A percentile compares a stretch with the other conserved stretches of the same genome.
phyloP scores from a whole-genome alignment of 2,888 invertebrate species.

The Phengaris arion region DNA sequence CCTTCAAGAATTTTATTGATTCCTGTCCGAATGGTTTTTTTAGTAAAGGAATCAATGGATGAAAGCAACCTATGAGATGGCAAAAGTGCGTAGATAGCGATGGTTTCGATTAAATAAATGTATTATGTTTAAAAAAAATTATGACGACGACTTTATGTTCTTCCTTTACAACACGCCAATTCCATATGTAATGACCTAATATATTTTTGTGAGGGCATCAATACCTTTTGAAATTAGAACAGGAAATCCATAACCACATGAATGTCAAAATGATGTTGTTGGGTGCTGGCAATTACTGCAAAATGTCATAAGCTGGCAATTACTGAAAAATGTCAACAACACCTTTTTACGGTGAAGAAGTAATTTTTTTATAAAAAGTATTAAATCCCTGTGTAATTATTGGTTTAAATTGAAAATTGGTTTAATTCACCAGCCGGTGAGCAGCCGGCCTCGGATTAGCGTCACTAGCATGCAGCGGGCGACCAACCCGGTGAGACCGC shows the following conservation, averaged over 20 bases:
- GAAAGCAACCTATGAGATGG: too few species aligned
- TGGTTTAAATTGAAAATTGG: neutral
- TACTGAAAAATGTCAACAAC: neutral
- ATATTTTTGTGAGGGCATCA: neutral
- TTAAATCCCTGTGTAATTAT: neutral
- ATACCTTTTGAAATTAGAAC: constrained; percentile 1
- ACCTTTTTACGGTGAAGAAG: neutral
- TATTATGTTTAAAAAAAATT: too few species aligned
- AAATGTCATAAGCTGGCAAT: neutral
- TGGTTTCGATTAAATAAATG: too few species aligned
- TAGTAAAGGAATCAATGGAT: too few species aligned
- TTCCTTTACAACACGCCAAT: too few species aligned
- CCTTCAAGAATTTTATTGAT: too few species aligned
- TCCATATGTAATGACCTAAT: too few species aligned
- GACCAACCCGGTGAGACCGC: constrained; percentile 48
- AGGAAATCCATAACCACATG: neutral
- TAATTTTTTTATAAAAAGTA: neutral
- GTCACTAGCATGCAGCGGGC: constrained; percentile 51
- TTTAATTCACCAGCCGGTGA: constrained; percentile 43
- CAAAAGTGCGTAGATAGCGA: too few species aligned
- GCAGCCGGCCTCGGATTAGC: constrained; percentile 47
- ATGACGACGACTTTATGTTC: too few species aligned
- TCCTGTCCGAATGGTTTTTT: too few species aligned
- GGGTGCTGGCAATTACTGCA: neutral
- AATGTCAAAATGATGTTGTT: neutral